phyloP scores from a whole-genome alignment of 64 coral and sea anemone genomes.

The Trachythela sp. region DNA sequence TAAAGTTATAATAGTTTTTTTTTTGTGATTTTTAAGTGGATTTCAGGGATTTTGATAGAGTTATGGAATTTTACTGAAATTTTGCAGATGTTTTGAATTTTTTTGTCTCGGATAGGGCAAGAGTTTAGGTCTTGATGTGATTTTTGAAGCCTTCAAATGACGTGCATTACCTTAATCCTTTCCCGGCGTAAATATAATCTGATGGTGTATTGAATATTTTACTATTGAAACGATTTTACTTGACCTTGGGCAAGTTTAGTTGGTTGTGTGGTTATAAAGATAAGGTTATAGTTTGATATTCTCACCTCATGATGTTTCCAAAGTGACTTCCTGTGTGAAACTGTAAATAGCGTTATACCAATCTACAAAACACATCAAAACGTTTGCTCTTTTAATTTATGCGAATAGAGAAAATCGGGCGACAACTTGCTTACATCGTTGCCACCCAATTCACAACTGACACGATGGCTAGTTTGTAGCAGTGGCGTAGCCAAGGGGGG shows the following conservation, averaged over 20 bases:
- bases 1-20: no score
- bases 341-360: conserved; percentile 90
- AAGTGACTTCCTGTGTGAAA: conserved; percentile 88
- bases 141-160: no score
- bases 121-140: not conserved
- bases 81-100: not conserved
- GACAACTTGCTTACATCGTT: no score
- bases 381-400: not conserved
- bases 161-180: no score
- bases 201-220: not conserved
- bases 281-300: not conserved
- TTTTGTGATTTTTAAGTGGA: no score
- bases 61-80: not conserved
- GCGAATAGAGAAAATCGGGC: not conserved
- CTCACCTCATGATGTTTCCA: conserved; percentile 98
- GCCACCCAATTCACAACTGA: no score
- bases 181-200: not conserved
- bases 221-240: not conserved
- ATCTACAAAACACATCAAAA: conserved; percentile 45
- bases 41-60: not conserved
- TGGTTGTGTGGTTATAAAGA: no score
- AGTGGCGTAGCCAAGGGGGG: no score
- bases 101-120: not conserved
- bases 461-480: no score
- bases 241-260: no score